Evolutionary conservation across 2,888 invertebrate genomes (phyloP).

Genomic region (Mesorhabditis sp.): DNA sequence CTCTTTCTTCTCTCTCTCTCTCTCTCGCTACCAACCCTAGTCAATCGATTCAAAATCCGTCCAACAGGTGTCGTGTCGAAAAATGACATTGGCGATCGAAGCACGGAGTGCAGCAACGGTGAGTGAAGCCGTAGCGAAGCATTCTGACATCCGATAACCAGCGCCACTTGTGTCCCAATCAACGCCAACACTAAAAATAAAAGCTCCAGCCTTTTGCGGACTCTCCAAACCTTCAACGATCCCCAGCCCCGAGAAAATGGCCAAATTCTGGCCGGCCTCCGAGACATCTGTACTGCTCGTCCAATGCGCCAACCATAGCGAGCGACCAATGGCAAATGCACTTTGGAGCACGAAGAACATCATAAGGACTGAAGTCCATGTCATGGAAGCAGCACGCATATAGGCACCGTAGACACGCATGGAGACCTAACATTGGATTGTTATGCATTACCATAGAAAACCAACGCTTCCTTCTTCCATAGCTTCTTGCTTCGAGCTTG

Average conservation of each 20-base stretch:
- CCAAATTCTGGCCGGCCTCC: not conserved
- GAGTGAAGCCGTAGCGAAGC: slow-evolving; percentile 44
- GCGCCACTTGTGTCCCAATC: slow-evolving; percentile 7
- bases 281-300: slow-evolving; percentile 7
- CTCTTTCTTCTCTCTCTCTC: too few relatives aligned
- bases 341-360: not conserved
- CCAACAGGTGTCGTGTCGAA: slow-evolving; percentile 61
- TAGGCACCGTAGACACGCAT: not conserved
- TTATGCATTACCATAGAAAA: too few relatives aligned
- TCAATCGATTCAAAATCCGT: slow-evolving; percentile 60
- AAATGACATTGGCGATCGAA: slow-evolving; percentile 58
- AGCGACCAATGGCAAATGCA: slow-evolving; percentile 9
- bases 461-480: too few relatives aligned
- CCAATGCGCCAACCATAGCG: slow-evolving; percentile 30
- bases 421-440: not conserved
- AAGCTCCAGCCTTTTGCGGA: too few relatives aligned
- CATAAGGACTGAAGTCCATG: not conserved
- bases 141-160: slow-evolving; percentile 39
- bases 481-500: too few relatives aligned
- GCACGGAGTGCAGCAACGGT: slow-evolving; percentile 33
- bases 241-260: not conserved
- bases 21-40: slow-evolving; percentile 31
- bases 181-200: too few relatives aligned
- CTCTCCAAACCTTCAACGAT: not conserved
- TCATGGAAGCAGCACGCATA: not conserved